Conservation (phyloP, 2,797 vertebrate species). For the Clamator glandarius region DNA sequence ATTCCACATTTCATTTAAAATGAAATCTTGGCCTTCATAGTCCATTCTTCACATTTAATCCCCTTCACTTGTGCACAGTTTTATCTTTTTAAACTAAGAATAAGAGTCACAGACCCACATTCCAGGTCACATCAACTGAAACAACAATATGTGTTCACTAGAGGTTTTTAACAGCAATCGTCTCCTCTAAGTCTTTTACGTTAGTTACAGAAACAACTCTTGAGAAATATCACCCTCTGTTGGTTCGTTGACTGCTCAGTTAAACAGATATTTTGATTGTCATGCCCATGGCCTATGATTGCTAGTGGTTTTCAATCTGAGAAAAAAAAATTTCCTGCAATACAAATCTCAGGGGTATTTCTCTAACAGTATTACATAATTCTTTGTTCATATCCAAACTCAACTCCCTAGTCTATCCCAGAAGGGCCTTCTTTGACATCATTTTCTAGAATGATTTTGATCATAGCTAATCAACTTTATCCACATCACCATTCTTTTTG, state of each 20-base stretch:
- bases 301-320: conserved; percentile 7
- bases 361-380: not conserved
- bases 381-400: conserved; percentile 32
- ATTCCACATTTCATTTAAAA: not conserved
- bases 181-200: not conserved
- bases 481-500: not conserved
- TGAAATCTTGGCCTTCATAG: not conserved
- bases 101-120: not conserved
- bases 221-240: not conserved
- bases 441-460: conserved; percentile 8
- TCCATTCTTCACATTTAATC: not conserved
- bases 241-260: not conserved
- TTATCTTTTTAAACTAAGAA: not conserved
- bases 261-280: not conserved
- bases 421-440: not conserved
- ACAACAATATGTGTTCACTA: not conserved
- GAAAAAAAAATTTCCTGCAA: not conserved
- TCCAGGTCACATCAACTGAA: not conserved
- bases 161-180: not conserved
- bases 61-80: not conserved
- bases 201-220: not conserved
- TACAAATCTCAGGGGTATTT: conserved; percentile 23
- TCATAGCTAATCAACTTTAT: not conserved
- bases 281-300: not conserved
- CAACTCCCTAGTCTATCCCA: not conserved